A percentile compares a stretch with the other conserved stretches of the same genome.
Conservation (phyloP, 2,113 vertebrate genomes). For the Uria aalge region DNA sequence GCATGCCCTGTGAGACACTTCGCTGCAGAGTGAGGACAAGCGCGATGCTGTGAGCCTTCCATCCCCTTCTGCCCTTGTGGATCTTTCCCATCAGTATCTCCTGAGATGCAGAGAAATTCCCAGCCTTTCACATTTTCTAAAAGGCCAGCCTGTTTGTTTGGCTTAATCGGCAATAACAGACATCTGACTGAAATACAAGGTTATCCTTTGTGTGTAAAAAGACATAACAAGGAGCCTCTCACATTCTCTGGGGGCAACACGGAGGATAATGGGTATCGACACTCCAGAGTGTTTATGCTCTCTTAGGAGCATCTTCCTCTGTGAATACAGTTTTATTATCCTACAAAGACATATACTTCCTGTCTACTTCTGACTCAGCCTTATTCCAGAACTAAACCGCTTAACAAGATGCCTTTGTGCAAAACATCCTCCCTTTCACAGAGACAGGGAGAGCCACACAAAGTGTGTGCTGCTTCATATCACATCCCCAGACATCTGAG, state of each 20-base stretch:
- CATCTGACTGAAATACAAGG: not conserved
- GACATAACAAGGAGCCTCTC: not conserved
- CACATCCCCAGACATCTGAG: not conserved
- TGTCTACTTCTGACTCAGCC: not conserved
- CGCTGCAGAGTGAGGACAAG: not conserved
- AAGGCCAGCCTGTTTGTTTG: not conserved
- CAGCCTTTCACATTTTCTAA: not conserved
- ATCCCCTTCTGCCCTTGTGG: not conserved
- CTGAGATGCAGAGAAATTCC: not conserved
- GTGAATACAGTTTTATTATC: not conserved
- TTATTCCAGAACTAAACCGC: not conserved
- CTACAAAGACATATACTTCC: not conserved
- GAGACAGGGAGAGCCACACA: not conserved
- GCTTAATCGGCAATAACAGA: not conserved
- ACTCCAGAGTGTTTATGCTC: not conserved
- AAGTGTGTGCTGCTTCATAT: not conserved
- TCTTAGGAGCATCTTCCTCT: not conserved
- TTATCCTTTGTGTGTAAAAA: not conserved
- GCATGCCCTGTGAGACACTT: not conserved
- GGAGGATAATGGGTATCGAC: not conserved
- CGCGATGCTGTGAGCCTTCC: fast-evolving
- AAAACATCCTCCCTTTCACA: not conserved
- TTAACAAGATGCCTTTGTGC: not conserved
- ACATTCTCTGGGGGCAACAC: not conserved
- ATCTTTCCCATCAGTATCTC: not conserved